Evolutionary conservation across 1,140 invertebrate species (phyloP).

Genomic region (Magallana ariakensis): DNA sequence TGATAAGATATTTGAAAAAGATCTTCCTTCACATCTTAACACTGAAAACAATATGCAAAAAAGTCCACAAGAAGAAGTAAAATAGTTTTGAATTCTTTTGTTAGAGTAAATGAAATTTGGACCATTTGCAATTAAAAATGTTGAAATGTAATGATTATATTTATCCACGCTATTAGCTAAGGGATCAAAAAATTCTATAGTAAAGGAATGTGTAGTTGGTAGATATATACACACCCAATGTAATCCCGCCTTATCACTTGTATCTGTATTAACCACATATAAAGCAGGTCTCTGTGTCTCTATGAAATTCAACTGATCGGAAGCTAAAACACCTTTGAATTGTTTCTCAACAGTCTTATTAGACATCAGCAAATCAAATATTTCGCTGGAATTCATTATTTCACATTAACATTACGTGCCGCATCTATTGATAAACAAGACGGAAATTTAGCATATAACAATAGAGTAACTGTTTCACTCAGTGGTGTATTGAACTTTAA

Average conservation of each 20-base stretch:
- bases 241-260: neutral
- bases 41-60: neutral
- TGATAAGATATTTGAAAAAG: neutral
- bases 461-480: too few relatives aligned
- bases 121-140: neutral
- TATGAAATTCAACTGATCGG: neutral
- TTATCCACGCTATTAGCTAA: neutral
- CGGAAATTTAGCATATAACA: too few relatives aligned
- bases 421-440: too few relatives aligned
- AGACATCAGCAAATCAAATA: neutral
- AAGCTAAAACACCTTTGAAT: slow-evolving; percentile 1
- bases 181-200: neutral
- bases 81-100: neutral
- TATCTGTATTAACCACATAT: neutral
- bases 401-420: too few relatives aligned
- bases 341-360: neutral
- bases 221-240: too few relatives aligned
- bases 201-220: neutral
- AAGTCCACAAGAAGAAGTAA: neutral
- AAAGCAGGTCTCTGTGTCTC: neutral
- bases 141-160: slow-evolving; percentile 8
- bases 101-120: neutral
- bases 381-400: neutral
- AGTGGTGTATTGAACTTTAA: too few relatives aligned
- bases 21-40: slow-evolving; percentile 1